These are phyloP conservation scores for Carassius gibelio DNA, from an alignment of 2,113 vertebrate species.

Conservation along the genomic window DNA sequence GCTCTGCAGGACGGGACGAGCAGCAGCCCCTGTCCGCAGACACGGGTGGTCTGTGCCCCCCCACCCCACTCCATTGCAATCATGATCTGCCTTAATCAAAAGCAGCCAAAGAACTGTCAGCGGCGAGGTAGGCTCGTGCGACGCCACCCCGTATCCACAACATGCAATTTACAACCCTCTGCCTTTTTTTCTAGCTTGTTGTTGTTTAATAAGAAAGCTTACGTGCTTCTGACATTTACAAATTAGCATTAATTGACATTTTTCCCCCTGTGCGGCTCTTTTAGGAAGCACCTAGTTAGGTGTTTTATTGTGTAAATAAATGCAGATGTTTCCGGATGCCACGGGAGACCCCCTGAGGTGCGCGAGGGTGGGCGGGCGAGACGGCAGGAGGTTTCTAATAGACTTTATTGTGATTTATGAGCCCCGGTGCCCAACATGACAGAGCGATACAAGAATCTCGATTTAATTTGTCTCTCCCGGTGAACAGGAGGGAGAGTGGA, in stretches of 20 bases:
- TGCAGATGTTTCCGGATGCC: constrained; percentile 49
- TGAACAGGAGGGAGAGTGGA: constrained; percentile 55
- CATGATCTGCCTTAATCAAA: constrained; percentile 47
- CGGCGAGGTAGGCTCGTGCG: neutral
- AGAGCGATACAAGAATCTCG: constrained; percentile 74
- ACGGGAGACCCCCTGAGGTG: constrained; percentile 66
- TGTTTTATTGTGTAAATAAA: constrained; percentile 45
- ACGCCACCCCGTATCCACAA: constrained; percentile 44
- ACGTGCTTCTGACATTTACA: constrained; percentile 69
- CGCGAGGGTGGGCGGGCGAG: constrained; percentile 30
- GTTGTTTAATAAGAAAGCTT: constrained; percentile 57
- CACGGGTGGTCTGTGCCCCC: constrained; percentile 43
- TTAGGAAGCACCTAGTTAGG: constrained; percentile 76
- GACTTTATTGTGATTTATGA: constrained; percentile 82
- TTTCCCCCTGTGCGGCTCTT: constrained; percentile 60
- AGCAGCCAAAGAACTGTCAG: constrained; percentile 40
- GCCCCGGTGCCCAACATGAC: constrained; percentile 73
- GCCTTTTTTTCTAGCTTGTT: constrained; percentile 54
- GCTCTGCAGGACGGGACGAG: constrained; percentile 2
- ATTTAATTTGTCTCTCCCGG: constrained; percentile 78
- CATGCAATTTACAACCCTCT: constrained; percentile 60
- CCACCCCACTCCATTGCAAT: neutral
- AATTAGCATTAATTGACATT: constrained; percentile 69
- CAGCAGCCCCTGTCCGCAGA: constrained; percentile 12
- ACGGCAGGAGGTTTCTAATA: constrained; percentile 69